Evolutionary conservation across 2,888 invertebrate genomes (phyloP), one percentile per base, ranked within the genome.

Genomic region (Beris chalybata): DNA sequence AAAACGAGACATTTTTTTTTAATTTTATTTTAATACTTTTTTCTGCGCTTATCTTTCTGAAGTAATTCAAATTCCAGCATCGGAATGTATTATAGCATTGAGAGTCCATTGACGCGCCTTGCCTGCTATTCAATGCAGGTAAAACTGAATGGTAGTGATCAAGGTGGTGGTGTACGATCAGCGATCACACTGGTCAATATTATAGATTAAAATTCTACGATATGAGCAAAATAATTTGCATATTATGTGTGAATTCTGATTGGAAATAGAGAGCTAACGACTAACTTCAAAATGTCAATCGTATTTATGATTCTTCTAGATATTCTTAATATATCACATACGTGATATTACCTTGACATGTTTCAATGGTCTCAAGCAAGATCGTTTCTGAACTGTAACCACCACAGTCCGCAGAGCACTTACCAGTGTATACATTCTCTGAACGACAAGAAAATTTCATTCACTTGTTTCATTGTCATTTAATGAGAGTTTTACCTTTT

Each of bases 131-230:
- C 50, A 50, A 13, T 22, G 22, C 22, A 22, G 22, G 22, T 22
- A 22, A 22, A 22, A 22, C 22, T 22, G 22, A 22, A 22, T 22
- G 22, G 22, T 22, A 22, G 22, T 22, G 22, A 22, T 22, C 22
- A 22, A 22, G 22, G 22, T 22, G 22, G 22, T 22, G 22, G 22
- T 22, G 22, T 50, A 31, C 48, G 31, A 48, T 31, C 15, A 48
- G 15, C 48, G 48, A 59, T 48, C 48, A 31, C 47, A 29, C 30
- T 48, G 48, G 59, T 31, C 47, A 59, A 59, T 59, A 59, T 59
- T 59, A 48, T 48, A 59, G 59, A 59, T 59, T 59, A 59, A 48
- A 48, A 50, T n/a, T 59, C 59, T 48, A 59, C 32, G 59, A 59
- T 59, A 59, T 7, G 57, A 4, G 32, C 22, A 43, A 48, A 52